Percentiles rank a stretch among this genome's conserved stretches.
phyloP scores from a whole-genome alignment of 2,888 invertebrate genomes.

The Leuctra nigra region DNA sequence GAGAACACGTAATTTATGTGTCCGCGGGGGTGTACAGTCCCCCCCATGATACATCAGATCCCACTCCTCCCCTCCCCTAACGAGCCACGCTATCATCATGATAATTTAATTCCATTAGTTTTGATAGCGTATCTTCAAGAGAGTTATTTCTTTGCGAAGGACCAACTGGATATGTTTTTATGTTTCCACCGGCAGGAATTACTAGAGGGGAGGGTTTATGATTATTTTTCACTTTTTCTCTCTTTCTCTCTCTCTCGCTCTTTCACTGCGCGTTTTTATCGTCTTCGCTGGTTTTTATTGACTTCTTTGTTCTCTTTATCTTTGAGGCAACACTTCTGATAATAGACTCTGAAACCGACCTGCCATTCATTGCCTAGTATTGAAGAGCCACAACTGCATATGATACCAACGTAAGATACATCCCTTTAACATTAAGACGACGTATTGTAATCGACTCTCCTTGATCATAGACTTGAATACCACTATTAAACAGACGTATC shows the following conservation, averaged over 20 bases:
- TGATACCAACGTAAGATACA: too few relatives aligned
- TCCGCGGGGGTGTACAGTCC: too few relatives aligned
- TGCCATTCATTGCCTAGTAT: too few relatives aligned
- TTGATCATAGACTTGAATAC: too few relatives aligned
- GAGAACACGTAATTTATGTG: too few relatives aligned
- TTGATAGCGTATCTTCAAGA: conserved; percentile 14
- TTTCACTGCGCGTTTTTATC: neutral
- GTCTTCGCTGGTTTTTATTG: neutral
- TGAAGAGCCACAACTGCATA: too few relatives aligned
- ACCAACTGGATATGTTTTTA: neutral
- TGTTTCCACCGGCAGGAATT: neutral
- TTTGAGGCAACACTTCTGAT: neutral
- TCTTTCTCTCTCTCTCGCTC: neutral
- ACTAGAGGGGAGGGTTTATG: conserved; percentile 2
- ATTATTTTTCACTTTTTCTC: neutral
- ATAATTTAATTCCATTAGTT: conserved; percentile 26
- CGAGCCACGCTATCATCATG: conserved; percentile 17
- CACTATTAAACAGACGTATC: too few relatives aligned
- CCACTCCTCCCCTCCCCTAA: conserved; percentile 3
- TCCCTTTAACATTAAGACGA: too few relatives aligned
- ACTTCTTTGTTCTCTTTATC: neutral
- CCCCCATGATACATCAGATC: neutral
- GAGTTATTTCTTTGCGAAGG: too few relatives aligned
- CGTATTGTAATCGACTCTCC: too few relatives aligned
- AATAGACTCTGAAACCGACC: too few relatives aligned